Evolutionary conservation across 2,113 vertebrate genomes (phyloP).

Genomic region (Saguinus midas): DNA sequence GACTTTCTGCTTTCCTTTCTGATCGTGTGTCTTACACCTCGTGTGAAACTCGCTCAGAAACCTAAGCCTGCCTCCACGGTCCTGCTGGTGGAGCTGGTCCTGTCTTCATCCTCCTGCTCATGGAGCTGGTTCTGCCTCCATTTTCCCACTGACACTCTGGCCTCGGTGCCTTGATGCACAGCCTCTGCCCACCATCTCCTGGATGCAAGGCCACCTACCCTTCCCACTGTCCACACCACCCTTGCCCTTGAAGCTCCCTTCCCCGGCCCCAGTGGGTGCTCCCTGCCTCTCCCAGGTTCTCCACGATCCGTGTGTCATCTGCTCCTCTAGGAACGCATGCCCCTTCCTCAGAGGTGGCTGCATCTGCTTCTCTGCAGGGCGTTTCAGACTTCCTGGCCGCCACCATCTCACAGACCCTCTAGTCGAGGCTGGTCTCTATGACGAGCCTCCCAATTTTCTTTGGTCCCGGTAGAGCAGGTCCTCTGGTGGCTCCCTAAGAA

Average conservation of each 20-base stretch:
- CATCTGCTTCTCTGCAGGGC: too few relatives aligned
- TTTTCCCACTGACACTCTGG: not conserved
- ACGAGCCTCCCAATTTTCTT: not conserved
- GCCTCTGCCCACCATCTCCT: too few relatives aligned
- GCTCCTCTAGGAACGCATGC: not conserved
- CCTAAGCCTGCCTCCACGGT: not conserved
- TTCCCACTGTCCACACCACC: accelerated
- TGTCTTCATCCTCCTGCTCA: not conserved
- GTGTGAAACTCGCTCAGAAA: not conserved
- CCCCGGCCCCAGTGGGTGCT: accelerated
- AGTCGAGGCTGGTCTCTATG: too few relatives aligned
- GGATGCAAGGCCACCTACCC: accelerated
- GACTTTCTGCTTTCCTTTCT: not conserved
- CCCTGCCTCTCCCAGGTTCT: not conserved
- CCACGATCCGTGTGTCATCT: accelerated
- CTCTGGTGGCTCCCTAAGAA: not conserved
- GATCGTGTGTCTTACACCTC: too few relatives aligned
- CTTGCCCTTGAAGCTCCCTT: accelerated
- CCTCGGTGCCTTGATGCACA: not conserved
- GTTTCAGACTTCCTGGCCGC: not conserved
- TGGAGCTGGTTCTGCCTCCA: not conserved
- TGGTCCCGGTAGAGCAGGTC: accelerated
- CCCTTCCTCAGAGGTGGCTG: not conserved
- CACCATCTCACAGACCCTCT: too few relatives aligned
- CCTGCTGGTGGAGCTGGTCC: not conserved